Conservation (phyloP, 2,113 vertebrate genomes). For the Stigmatopora argus region DNA sequence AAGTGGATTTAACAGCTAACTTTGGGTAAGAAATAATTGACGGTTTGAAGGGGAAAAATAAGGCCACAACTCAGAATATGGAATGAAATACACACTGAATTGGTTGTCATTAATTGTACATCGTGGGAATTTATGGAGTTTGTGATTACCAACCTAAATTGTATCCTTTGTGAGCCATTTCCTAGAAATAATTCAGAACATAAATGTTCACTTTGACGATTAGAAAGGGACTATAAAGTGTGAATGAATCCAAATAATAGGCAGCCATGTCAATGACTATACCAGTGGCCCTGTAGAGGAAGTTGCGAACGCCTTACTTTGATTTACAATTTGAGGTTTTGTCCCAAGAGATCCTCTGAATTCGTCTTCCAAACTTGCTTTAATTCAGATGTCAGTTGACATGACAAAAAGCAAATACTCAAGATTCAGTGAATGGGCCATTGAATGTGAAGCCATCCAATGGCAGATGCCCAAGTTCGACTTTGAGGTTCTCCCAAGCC, state of each 20-base stretch:
- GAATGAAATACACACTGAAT: no score
- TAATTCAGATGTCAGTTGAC: not conserved
- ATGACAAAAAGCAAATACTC: not conserved
- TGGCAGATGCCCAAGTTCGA: not conserved
- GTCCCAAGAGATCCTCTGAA: not conserved
- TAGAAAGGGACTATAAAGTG: not conserved
- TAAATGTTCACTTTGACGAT: not conserved
- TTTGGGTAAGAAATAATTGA: no score
- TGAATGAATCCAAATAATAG: not conserved
- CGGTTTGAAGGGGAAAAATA: no score
- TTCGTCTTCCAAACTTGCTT: not conserved
- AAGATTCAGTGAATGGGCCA: not conserved
- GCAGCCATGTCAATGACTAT: not conserved
- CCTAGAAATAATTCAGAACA: no score
- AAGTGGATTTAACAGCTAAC: no score
- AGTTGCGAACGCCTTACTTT: not conserved
- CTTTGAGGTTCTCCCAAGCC: not conserved
- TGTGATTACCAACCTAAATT: no score
- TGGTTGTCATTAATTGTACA: no score
- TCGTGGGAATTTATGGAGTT: not conserved
- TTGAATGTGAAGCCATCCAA: not conserved
- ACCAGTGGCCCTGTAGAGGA: not conserved
- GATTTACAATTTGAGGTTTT: constrained; percentile 4
- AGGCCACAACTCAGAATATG: no score
- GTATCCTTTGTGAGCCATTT: no score